Base-by-base conservation (phyloP, 1,140 invertebrate species). In the Pseudomyrmex concolor region DNA sequence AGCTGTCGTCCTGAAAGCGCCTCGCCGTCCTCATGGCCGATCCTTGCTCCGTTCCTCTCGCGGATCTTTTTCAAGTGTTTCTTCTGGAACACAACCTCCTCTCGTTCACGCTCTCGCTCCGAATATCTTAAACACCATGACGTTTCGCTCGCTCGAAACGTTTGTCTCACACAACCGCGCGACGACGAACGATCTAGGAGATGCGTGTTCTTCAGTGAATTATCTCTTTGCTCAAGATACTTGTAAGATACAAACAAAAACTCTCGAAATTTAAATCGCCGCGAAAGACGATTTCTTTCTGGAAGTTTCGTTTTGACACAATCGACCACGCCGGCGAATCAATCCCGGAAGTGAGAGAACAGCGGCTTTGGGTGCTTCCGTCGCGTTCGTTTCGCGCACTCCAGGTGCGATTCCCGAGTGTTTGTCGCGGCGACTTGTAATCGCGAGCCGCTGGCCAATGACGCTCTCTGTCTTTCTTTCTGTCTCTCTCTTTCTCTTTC, bases 381-480 rank as follows among this genome's bases (percentile, higher is more conserved):
- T 64, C 25, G 25, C 73, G 73, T 67, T 45, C 8, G 43, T 78
- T 70, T 59, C 76, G 10, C 25, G 12, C 54, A 25, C 54, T 80
- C 54, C n/a, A 66, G 43, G 55, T 15, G 51, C 19, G 54, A 60
- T 59, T 13, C 34, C 19, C 54, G 76, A 12, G 54, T 60, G 66
- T 71, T 43, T 10, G 66, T 34, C 66, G 43, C 10, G 54, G 15
- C 34, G 51, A 48, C 51, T 78, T 57, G 51, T 70, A 54, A 55
- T 57, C 64, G 15, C 51, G 66, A 19, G 51, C 50, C 13, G 63
- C 51, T 70, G 66, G 55, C 76, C 76, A 80, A 50, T 70, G 54
- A 78, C 64, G 64, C 54, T 66, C 64, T 84, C 34, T 82, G 68
- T 87, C 84, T 73, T 71, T 85, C 55, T 78, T 82, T 86, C 59